A percentile compares a stretch with the other conserved stretches of the same genome.
Evolutionary conservation across 2,888 invertebrate species (phyloP).

Genomic region (Dryomyza anilis): DNA sequence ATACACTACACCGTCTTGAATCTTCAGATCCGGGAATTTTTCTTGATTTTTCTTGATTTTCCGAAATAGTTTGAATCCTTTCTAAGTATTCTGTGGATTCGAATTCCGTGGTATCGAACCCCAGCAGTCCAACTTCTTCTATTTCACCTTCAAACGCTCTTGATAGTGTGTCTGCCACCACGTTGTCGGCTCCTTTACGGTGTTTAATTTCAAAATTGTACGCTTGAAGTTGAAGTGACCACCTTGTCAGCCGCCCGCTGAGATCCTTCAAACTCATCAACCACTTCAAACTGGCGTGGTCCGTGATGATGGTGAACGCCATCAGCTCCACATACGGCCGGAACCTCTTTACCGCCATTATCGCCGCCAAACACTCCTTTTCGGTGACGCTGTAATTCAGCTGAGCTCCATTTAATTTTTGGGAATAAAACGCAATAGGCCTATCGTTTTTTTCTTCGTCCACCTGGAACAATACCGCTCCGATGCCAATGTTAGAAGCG

Average conservation of each 20-base stretch:
- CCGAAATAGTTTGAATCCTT: neutral
- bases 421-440: no score
- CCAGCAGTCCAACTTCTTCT: constrained; percentile 8
- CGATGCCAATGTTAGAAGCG: constrained; percentile 4
- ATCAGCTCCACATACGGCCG: constrained; percentile 11
- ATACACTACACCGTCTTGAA: neutral
- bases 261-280: constrained; percentile 42
- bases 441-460: no score
- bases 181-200: no score
- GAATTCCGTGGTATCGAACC: constrained; percentile 8
- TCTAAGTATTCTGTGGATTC: constrained; percentile 16
- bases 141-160: no score
- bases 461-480: no score
- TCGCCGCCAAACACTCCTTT: no score
- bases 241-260: constrained; percentile 41
- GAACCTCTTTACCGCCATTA: constrained; percentile 19
- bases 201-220: no score
- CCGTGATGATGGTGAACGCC: no score
- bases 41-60: constrained; percentile 13
- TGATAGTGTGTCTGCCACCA: no score
- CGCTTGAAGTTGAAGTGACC: constrained; percentile 20
- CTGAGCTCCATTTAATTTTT: no score
- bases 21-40: constrained; percentile 35
- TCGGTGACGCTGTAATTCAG: no score
- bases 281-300: no score